Evolutionary conservation across 2,888 invertebrate genomes (phyloP).

Genomic region (Pecten maximus): DNA sequence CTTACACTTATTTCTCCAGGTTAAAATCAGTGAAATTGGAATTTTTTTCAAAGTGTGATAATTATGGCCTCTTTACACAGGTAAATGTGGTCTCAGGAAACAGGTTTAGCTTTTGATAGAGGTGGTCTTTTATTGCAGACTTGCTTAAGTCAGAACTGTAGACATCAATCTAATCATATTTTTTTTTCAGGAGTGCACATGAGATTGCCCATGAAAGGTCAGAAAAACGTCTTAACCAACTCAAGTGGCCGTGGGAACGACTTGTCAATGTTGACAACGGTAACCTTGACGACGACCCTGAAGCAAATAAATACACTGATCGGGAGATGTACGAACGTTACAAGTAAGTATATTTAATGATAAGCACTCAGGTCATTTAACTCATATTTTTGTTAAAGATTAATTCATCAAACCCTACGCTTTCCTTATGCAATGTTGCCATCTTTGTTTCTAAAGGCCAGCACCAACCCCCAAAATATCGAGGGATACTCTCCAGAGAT

Average conservation of each 20-base stretch:
- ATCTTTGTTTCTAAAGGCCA: conserved; percentile 61
- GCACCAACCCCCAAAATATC: conserved; percentile 60
- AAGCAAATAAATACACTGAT: conserved; percentile 74
- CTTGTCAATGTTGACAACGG: conserved; percentile 75
- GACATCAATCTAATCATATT: background rate
- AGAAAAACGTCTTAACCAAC: conserved; percentile 75
- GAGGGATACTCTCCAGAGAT: conserved; percentile 74
- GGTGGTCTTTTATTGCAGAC: no score
- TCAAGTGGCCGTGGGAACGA: conserved; percentile 82
- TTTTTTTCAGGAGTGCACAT: conserved; percentile 69
- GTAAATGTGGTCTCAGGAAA: no score
- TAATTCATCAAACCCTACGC: no score
- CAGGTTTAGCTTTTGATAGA: no score
- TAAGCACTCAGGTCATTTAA: background rate
- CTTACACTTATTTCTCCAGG: no score
- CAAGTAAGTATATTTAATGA: conserved; percentile 68
- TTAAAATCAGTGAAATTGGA: no score
- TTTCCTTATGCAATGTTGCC: background rate
- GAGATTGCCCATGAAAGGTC: conserved; percentile 74
- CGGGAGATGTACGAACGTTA: conserved; percentile 78
- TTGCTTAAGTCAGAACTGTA: no score
- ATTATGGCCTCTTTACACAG: no score
- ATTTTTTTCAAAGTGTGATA: no score
- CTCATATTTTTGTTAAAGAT: background rate
- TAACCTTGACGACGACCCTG: conserved; percentile 71